These are phyloP conservation scores for Himalopsyche tibetana DNA, from an alignment of 2,888 invertebrate species.

Conservation along the genomic window DNA sequence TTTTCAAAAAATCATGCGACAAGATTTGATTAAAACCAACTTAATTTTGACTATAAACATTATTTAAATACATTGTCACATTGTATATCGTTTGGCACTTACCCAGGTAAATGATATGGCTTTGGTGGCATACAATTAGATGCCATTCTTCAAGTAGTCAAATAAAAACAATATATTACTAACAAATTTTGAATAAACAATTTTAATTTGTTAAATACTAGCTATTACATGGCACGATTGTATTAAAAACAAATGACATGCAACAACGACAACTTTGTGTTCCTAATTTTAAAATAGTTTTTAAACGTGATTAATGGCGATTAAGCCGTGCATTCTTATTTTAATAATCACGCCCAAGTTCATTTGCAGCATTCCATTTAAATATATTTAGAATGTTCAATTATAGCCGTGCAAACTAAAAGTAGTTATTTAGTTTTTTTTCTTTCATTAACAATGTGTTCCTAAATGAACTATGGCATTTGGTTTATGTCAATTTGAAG, in stretches of 20 bases:
- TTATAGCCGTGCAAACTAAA: not conserved
- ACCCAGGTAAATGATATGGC: slow-evolving; percentile 19
- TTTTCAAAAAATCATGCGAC: too few relatives aligned
- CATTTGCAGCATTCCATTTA: slow-evolving; percentile 35
- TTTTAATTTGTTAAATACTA: not conserved
- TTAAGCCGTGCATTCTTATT: slow-evolving; percentile 8
- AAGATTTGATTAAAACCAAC: too few relatives aligned
- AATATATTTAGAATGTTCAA: slow-evolving; percentile 31
- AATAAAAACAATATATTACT: not conserved
- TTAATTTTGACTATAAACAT: too few relatives aligned
- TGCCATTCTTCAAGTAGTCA: not conserved
- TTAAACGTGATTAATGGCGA: slow-evolving; percentile 4
- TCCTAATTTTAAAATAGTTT: not conserved
- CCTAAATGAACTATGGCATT: slow-evolving; percentile 27
- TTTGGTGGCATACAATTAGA: not conserved
- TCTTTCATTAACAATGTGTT: not conserved
- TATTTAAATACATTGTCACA: too few relatives aligned
- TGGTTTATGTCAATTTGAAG: slow-evolving; percentile 14
- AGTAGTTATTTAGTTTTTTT: too few relatives aligned
- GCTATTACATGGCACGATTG: not conserved
- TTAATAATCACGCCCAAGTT: slow-evolving; percentile 25
- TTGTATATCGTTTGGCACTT: not conserved
- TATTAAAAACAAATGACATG: not conserved
- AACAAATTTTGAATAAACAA: not conserved
- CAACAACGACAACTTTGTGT: not conserved